Evolutionary conservation across 2,888 invertebrate species (phyloP).

Genomic region (Helicoverpa assulta): DNA sequence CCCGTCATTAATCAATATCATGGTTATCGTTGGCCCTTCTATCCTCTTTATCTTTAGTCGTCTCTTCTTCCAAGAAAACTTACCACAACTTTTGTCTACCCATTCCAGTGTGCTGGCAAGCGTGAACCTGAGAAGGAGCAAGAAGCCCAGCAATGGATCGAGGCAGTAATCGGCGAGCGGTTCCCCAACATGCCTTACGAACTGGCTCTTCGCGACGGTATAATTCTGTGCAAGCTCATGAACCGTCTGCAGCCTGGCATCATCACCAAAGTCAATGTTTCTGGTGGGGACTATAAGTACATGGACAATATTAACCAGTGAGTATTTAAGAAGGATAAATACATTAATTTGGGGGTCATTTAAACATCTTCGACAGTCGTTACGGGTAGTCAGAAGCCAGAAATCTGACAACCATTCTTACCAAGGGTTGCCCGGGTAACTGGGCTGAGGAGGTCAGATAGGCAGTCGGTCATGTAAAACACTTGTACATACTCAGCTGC

Average conservation of each 20-base stretch:
- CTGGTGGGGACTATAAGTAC: constrained; percentile 97
- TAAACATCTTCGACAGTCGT: no score
- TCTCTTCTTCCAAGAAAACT: not conserved
- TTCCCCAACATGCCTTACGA: constrained; percentile 94
- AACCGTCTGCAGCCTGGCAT: constrained; percentile 96
- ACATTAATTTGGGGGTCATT: no score
- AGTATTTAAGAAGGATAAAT: constrained; percentile 75
- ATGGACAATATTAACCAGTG: constrained; percentile 98
- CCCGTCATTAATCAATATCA: no score
- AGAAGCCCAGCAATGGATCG: constrained; percentile 96
- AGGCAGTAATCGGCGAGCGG: constrained; percentile 94
- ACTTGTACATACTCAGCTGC: no score
- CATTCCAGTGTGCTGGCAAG: constrained; percentile 94
- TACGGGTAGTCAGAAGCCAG: no score
- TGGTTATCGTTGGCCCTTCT: no score
- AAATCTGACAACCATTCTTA: no score
- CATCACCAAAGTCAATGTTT: constrained; percentile 95
- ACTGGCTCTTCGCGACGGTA: constrained; percentile 94
- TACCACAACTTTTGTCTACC: not conserved
- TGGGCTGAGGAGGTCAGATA: no score
- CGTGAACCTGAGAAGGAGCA: constrained; percentile 94
- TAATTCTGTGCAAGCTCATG: constrained; percentile 96
- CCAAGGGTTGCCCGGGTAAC: no score
- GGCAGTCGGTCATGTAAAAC: no score
- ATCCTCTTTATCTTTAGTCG: no score